Base-by-base conservation (phyloP, 2,888 invertebrate species). In the Lasioglossum malachurum region DNA sequence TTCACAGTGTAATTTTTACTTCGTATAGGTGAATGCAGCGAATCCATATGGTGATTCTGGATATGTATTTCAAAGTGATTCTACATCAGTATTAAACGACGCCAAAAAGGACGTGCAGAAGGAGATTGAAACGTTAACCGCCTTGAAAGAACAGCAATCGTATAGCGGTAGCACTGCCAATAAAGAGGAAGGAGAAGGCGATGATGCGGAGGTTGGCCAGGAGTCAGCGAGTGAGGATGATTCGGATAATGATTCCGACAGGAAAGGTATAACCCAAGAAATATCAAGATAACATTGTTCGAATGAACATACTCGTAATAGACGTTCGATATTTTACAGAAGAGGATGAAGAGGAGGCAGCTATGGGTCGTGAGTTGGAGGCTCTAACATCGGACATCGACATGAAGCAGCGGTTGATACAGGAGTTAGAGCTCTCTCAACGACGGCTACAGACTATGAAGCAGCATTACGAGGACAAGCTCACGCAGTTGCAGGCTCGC, bases 351-450 rank as follows among this genome's bases (percentile, higher is more conserved):
- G 96, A 96, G 80, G 96, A 96, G 85, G 96, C 96, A 71, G 97
- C 97, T 64, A 96, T 97, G 87, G 96, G 98, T 90, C 98, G 98
- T 49, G 98, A 99, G 94, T 96, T 99, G 84, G 98, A 98, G 23
- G 98, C 98, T 16, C 96, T 99, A 27, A 99, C 98, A 82, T 98
- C 98, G 74, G 99, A 99, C 95, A 99, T 99, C 89, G 98, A 98
- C 94, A 98, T 99, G 80, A 99, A 99, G 95, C 98, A 99, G 91
- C 97, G 98, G 82, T 96, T 99, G 72, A 99, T 99, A 88, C 98
- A 99, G 93, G 99, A 99, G 93, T 95, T 99, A 89, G 99, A 99
- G 95, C 96, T 97, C 82, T 98, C 98, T 0, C 99, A 99, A 94
- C 96, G 98, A 79, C 96, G 98, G 75, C 96, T 99, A 94, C 97